phyloP scores from a whole-genome alignment of 2,113 vertebrate species.

The Narcine bancroftii region DNA sequence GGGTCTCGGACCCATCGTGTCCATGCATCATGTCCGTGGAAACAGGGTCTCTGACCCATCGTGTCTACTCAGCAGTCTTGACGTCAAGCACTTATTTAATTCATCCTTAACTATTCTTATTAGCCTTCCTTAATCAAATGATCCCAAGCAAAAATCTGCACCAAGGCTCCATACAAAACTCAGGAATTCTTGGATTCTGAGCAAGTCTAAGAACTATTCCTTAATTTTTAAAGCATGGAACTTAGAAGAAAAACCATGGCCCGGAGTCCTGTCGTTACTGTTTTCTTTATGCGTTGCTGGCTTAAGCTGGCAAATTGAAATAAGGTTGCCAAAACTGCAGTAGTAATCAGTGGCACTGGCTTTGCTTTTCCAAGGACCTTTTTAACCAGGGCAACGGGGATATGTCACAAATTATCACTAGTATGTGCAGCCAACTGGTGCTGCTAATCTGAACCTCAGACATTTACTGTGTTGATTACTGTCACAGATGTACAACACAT shows the following conservation, averaged over 20 bases:
- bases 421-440: background rate
- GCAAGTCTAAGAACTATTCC: too few relatives aligned
- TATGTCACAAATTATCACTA: background rate
- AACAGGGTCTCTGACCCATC: too few relatives aligned
- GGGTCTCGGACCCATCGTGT: too few relatives aligned
- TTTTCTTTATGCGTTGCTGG: background rate
- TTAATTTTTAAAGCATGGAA: too few relatives aligned
- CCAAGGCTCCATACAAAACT: too few relatives aligned
- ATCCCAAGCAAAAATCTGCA: too few relatives aligned
- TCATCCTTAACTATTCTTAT: too few relatives aligned
- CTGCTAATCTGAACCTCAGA: background rate
- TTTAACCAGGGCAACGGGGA: background rate
- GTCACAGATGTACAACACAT: slow-evolving; percentile 88
- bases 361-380: background rate
- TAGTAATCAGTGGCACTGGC: background rate
- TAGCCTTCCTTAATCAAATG: too few relatives aligned
- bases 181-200: too few relatives aligned
- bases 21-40: too few relatives aligned
- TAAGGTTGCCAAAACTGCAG: background rate
- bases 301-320: background rate
- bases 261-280: background rate
- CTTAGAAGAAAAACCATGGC: background rate
- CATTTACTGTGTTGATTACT: background rate
- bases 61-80: too few relatives aligned
- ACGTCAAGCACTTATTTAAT: too few relatives aligned